Evolutionary conservation across 2,888 invertebrate species (phyloP), one percentile per base, ranked within the genome.

Genomic region (Limulus polyphemus): DNA sequence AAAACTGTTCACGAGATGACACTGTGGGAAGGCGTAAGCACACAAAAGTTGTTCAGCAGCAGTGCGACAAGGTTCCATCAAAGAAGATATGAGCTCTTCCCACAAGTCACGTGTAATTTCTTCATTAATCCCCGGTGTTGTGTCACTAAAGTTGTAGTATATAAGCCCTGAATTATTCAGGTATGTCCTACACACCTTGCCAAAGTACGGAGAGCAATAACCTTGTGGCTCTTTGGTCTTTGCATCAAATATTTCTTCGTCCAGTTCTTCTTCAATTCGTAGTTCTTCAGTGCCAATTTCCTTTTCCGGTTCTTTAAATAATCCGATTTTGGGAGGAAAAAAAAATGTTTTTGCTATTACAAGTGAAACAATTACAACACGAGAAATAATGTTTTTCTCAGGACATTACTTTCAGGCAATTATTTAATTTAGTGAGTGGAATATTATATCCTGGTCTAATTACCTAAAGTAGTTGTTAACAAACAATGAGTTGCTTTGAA

Each of bases 21-120:
- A 93, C 73, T 86, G 85, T 3, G 94, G 94, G 78, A 94, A 95
- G 58, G 93, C 91, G 78, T 90, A 92, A 62, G 88, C 84, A 77
- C 95, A 95, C 14, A 95, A 79, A 74, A 95, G 81, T 81, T 85
- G 89, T 83, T 92, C 90, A 56, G 94, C 94, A 63, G 87, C 88
- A 68, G 83, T 84, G 63, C 87, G 82, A 77, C 95, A 95, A 52
- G 90, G 87, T 72, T 90, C 90, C 63, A 83, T 82, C 54, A 92
- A 79, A 60, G 84, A 83, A 11, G 82, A 80, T 73, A 93, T 87
- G 77, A 93, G 80, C 79, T 93, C 91, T 69, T 87, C 84, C 90
- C 90, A 92, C 46, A 93, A 78, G 56, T 85, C 87, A 10, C 82
- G 81, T 1, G 89, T 85, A 62, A 91, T 90, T 74, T 86, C 84